Conservation (phyloP, 2,888 invertebrate genomes). For the Brenthis hecate region DNA sequence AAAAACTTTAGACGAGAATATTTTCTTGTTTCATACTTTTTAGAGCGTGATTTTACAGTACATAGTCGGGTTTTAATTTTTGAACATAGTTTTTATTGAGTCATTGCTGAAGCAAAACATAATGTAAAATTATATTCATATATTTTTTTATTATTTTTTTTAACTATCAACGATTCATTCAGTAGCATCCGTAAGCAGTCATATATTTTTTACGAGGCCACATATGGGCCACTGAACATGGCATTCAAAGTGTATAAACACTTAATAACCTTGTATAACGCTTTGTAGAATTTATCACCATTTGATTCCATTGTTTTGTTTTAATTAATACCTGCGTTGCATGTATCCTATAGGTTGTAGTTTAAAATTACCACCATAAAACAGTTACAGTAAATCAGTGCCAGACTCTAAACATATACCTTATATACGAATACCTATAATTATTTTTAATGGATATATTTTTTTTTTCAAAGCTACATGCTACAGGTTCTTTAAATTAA, state of each 20-base stretch:
- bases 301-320: slow-evolving; percentile 45
- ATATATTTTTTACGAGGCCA: slow-evolving; percentile 40
- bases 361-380: slow-evolving; percentile 15
- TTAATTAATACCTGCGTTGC: slow-evolving; percentile 41
- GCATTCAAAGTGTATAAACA: slow-evolving; percentile 46
- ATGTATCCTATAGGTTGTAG: slow-evolving; percentile 22
- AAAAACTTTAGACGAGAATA: no score
- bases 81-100: no score
- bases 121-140: neutral
- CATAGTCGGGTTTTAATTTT: no score
- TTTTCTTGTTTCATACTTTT: no score
- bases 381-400: slow-evolving; percentile 14
- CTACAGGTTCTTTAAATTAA: no score
- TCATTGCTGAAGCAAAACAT: no score
- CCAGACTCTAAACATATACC: neutral
- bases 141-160: neutral
- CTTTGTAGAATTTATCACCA: slow-evolving; percentile 41
- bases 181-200: slow-evolving; percentile 28
- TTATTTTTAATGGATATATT: no score
- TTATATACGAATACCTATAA: no score
- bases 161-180: slow-evolving; percentile 2
- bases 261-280: slow-evolving; percentile 41
- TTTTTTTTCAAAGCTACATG: no score
- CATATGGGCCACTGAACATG: slow-evolving; percentile 48
- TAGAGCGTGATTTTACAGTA: no score